These are phyloP conservation scores for Myotis brandtii DNA, from an alignment of 2,113 vertebrate genomes.

Conservation along the genomic window DNA sequence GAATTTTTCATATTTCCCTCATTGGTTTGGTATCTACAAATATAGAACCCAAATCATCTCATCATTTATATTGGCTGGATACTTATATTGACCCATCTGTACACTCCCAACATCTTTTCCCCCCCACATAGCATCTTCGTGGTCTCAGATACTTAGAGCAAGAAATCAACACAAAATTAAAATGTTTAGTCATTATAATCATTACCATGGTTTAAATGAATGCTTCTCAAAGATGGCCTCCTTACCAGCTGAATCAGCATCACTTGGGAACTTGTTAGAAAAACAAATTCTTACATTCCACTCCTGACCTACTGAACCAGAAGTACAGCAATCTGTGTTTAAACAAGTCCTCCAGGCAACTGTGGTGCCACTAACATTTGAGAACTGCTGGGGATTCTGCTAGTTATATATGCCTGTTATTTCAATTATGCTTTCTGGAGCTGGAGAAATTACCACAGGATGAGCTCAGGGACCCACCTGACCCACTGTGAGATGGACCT, in stretches of 20 bases:
- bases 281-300: not conserved
- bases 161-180: not conserved
- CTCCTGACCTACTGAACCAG: not conserved
- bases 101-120: not conserved
- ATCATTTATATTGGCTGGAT: not conserved
- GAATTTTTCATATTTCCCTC: not conserved
- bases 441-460: not conserved
- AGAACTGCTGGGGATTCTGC: not conserved
- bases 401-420: not conserved
- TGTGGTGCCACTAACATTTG: not conserved
- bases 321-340: not conserved
- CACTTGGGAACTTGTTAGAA: not conserved
- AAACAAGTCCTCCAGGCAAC: not conserved
- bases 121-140: not conserved
- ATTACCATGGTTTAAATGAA: not conserved
- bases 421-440: not conserved
- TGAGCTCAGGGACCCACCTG: not conserved
- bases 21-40: not conserved
- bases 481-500: not conserved
- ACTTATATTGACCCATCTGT: not conserved
- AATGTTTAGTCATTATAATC: not conserved
- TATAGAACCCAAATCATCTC: not conserved
- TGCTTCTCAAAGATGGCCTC: not conserved
- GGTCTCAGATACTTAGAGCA: not conserved
- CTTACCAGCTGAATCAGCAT: not conserved